Evolutionary conservation across 2,113 vertebrate species (phyloP).

Genomic region (Oceanites oceanicus): DNA sequence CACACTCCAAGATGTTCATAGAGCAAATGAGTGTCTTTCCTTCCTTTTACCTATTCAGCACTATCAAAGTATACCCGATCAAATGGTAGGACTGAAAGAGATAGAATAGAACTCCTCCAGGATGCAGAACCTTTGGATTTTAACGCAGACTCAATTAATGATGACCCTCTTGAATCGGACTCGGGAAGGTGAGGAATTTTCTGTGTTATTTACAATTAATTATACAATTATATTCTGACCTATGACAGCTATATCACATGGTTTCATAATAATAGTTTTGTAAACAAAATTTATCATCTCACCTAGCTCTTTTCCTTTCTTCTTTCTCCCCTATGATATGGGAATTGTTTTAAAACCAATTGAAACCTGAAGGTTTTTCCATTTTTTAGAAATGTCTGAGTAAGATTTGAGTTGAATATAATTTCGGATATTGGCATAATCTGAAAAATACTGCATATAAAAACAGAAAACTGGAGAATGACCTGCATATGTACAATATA

Average conservation of each 20-base stretch:
- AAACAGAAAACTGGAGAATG: not conserved
- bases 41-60: constrained; percentile 19
- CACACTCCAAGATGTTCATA: not conserved
- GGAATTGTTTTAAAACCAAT: not conserved
- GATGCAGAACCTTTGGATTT: constrained; percentile 94
- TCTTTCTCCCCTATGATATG: not conserved
- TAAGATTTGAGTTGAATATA: not conserved
- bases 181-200: constrained; percentile 79
- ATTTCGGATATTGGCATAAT: not conserved
- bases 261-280: not conserved
- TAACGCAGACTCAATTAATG: constrained; percentile 84
- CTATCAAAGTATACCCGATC: constrained; percentile 86
- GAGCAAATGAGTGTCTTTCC: not conserved
- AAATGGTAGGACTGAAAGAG: constrained; percentile 83
- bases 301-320: not conserved
- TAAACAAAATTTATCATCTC: not conserved
- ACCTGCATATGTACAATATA: not conserved
- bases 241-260: not conserved
- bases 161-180: constrained; percentile 84
- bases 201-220: not conserved
- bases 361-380: not conserved
- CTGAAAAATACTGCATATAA: not conserved
- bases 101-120: constrained; percentile 91
- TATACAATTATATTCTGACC: not conserved
- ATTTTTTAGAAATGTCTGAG: not conserved